Evolutionary conservation across 2,888 invertebrate species (phyloP).

Genomic region (Portevinia maculata): DNA sequence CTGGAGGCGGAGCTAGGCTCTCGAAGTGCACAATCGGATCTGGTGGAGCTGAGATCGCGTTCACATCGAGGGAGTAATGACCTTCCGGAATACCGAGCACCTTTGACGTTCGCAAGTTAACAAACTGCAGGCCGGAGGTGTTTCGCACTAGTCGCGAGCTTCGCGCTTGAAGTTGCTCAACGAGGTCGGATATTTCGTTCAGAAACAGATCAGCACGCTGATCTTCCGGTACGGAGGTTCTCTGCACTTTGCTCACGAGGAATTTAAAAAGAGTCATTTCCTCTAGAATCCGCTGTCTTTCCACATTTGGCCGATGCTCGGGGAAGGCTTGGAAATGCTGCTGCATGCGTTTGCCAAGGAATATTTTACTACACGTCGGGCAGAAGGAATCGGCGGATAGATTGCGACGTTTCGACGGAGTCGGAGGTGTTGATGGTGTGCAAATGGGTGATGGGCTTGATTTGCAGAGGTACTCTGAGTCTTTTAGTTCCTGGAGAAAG

Average conservation of each 20-base stretch:
- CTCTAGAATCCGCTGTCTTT: constrained; percentile 54
- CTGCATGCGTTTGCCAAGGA: constrained; percentile 79
- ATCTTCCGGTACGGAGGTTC: constrained; percentile 79
- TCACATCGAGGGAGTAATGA: constrained; percentile 81
- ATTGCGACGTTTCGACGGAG: constrained; percentile 73
- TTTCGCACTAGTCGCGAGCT: constrained; percentile 80
- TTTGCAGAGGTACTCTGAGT: constrained; percentile 64
- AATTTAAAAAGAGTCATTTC: constrained; percentile 79
- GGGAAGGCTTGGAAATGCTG: constrained; percentile 80
- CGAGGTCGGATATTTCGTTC: constrained; percentile 80
- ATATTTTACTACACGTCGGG: constrained; percentile 81
- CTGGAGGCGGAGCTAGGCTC: constrained; percentile 68
- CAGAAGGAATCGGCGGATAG: constrained; percentile 80
- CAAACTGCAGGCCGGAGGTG: constrained; percentile 81
- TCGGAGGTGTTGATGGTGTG: background rate
- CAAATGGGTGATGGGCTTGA: constrained; percentile 14
- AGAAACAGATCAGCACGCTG: constrained; percentile 81
- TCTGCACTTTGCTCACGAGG: constrained; percentile 79
- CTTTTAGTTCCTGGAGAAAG: constrained; percentile 77
- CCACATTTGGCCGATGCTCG: constrained; percentile 76
- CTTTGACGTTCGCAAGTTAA: constrained; percentile 79
- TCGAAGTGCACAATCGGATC: constrained; percentile 76
- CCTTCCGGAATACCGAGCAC: constrained; percentile 82
- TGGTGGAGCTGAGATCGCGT: constrained; percentile 79
- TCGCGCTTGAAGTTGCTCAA: constrained; percentile 80